phyloP scores from a whole-genome alignment of 2,888 invertebrate genomes.

The Leptopilina drosophilae region DNA sequence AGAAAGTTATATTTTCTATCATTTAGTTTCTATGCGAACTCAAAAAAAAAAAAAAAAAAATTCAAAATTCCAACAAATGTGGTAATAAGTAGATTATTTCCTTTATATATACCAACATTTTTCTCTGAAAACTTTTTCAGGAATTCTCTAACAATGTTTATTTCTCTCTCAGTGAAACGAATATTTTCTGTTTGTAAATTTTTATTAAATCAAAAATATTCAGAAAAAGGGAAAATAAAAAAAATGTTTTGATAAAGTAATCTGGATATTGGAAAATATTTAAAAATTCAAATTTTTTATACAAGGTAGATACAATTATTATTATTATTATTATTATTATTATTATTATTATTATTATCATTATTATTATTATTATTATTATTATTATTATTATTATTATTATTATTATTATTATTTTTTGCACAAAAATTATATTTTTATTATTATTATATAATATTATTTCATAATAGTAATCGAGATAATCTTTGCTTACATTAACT shows the following conservation, averaged over 20 bases:
- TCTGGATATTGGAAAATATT: background rate
- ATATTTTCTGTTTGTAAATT: background rate
- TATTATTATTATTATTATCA: too few relatives aligned
- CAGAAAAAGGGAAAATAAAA: background rate
- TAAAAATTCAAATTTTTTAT: too few relatives aligned
- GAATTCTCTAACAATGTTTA: background rate
- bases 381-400: too few relatives aligned
- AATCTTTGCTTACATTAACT: too few relatives aligned
- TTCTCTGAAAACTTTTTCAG: background rate
- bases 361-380: too few relatives aligned
- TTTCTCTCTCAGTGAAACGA: too few relatives aligned
- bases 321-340: too few relatives aligned
- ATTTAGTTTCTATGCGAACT: background rate
- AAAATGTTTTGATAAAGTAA: background rate
- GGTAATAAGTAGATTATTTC: background rate
- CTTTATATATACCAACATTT: background rate
- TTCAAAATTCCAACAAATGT: background rate
- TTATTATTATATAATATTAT: too few relatives aligned
- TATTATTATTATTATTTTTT: too few relatives aligned
- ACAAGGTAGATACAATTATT: too few relatives aligned
- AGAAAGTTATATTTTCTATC: slow-evolving; percentile 3
- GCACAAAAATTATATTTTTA: too few relatives aligned
- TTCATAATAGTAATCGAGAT: too few relatives aligned
- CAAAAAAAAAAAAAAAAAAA: background rate
- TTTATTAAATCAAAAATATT: background rate